Evolutionary conservation across 2,113 vertebrate species (phyloP), one percentile per base, ranked within the genome.

Genomic region (Upupa epops): DNA sequence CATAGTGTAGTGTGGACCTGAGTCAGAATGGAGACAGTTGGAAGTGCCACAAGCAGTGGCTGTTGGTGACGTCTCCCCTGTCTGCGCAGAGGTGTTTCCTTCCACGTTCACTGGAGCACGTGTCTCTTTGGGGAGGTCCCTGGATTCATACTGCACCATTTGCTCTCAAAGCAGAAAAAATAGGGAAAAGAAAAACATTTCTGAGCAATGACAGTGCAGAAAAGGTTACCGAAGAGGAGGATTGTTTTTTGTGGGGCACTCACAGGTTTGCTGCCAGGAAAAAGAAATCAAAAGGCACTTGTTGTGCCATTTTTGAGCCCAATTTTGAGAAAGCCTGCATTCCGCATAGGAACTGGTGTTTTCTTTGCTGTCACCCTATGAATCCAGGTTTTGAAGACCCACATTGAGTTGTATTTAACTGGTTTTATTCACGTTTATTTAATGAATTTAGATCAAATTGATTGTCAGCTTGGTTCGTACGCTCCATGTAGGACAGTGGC

Each of bases 401-500:
- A 49, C 28, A 32, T 9, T 17, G 34, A 16, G 19, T 82, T 86
- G 49, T 36, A 72, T 74, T 26, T 49, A 54, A 54, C 40, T 45
- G 3, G 49, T 86, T 88, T 13, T 71, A 40, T 82, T 85, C 36
- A 72, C 28, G 13, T 10, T 65, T 32, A 5, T 65, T 13, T 61
- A 46, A 36, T 59, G 9, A 60, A 37, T 54, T 58, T 46, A 34
- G 31, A 28, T 86, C 19, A 37, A 31, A 29, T 25, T 58, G 17
- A 9, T 85, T 78, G 76, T 76, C 59, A 42, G 36, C 25, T 55
- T 45, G 32, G 56, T 66, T 86, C 20, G 5, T 20, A 7, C 6
- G 2, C 31, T 70, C 18, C 19, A 1, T 37, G 7, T 51, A 29
- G 58, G 70, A 25, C 31, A 65, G 11, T 0, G 1, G 31, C 66